Conservation (phyloP, 2,888 invertebrate species). For the Hartigia nigra region DNA sequence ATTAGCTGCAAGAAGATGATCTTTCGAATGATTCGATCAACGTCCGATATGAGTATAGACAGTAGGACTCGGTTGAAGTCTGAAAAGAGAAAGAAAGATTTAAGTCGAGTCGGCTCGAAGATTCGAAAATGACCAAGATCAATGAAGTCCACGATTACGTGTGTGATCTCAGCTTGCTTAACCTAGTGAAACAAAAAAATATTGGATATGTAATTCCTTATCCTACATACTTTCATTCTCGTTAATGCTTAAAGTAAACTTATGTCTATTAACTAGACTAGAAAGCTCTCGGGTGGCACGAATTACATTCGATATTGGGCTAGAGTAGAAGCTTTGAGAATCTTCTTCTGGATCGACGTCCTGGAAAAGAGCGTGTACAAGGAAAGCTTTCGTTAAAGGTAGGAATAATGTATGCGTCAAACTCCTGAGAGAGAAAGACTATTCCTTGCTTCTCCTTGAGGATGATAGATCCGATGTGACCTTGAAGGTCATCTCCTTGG, state of each 20-base stretch:
- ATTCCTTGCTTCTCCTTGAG: not conserved
- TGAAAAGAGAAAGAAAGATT: not conserved
- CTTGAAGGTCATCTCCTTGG: not conserved
- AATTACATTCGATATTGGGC: not conserved
- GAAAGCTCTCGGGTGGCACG: not conserved
- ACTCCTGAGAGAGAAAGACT: not conserved
- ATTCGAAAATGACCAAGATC: not conserved
- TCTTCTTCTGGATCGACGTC: not conserved
- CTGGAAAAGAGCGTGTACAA: not conserved
- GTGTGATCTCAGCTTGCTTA: not conserved
- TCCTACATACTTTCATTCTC: not conserved
- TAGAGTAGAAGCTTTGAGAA: not conserved
- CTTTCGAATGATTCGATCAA: not conserved
- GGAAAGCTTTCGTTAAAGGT: not conserved
- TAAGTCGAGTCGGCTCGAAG: not conserved
- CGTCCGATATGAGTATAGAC: not conserved
- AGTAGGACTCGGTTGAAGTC: not conserved
- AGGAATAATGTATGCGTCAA: not conserved
- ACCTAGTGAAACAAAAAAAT: not conserved
- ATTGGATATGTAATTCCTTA: not conserved
- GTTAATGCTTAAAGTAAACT: not conserved
- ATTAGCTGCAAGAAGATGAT: not conserved
- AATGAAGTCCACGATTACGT: not conserved
- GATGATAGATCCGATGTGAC: not conserved
- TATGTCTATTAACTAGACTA: not conserved